Evolutionary conservation across 2,797 vertebrate species (phyloP).

Genomic region (Mormyrops attenuatus): DNA sequence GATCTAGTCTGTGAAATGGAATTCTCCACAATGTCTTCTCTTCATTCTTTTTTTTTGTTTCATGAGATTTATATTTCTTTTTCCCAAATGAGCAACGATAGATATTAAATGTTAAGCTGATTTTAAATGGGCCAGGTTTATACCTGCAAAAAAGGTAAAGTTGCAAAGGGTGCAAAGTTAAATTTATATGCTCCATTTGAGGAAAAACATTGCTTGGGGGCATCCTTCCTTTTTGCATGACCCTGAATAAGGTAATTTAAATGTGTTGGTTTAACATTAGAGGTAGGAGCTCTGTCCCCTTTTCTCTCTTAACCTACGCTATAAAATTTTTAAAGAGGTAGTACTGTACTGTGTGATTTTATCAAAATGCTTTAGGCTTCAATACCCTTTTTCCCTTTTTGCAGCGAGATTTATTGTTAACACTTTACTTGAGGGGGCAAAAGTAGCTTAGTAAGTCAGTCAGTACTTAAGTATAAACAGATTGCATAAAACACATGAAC

Average conservation of each 20-base stretch:
- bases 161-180: conserved; percentile 3
- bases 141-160: background rate
- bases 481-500: background rate
- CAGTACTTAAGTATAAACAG: background rate
- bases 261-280: background rate
- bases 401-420: background rate
- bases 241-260: conserved; percentile 4
- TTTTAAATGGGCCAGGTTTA: background rate
- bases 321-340: background rate
- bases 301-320: background rate
- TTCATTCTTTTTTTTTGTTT: background rate
- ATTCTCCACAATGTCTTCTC: background rate
- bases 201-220: background rate
- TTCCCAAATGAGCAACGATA: background rate
- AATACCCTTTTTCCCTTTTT: background rate
- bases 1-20: background rate
- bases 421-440: background rate
- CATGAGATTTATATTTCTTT: background rate
- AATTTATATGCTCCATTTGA: conserved; percentile 4
- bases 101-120: background rate
- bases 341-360: background rate
- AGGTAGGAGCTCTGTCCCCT: background rate
- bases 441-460: background rate
- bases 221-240: background rate
- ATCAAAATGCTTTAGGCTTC: background rate